These are phyloP conservation scores for Antheraea mylitta DNA, from an alignment of 1,140 invertebrate species.

Conservation along the genomic window DNA sequence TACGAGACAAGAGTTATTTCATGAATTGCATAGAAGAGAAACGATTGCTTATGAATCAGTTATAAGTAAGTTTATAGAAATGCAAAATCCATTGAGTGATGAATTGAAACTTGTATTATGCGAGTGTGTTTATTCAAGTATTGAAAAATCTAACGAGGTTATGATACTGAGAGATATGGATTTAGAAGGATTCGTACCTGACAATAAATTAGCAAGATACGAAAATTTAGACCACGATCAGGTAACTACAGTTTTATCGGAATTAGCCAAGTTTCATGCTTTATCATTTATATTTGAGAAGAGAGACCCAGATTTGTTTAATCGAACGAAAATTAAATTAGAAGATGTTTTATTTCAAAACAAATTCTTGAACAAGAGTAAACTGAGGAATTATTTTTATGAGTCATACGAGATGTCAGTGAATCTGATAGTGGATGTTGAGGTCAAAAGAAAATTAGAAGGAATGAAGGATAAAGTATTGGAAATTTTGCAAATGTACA, in stretches of 20 bases:
- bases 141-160: constrained; percentile 52
- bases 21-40: constrained; percentile 62
- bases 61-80: constrained; percentile 41
- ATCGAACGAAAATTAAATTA: constrained; percentile 38
- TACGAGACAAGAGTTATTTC: constrained; percentile 55
- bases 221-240: constrained; percentile 41
- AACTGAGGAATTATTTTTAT: constrained; percentile 53
- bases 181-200: constrained; percentile 42
- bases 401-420: constrained; percentile 61
- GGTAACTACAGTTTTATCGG: constrained; percentile 42
- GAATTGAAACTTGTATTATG: constrained; percentile 44
- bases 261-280: constrained; percentile 64
- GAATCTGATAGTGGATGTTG: constrained; percentile 38
- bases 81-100: constrained; percentile 42
- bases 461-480: constrained; percentile 41
- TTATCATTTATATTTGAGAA: constrained; percentile 51
- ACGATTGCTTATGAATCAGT: constrained; percentile 50
- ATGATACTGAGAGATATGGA: constrained; percentile 60
- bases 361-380: constrained; percentile 56
- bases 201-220: constrained; percentile 39
- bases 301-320: constrained; percentile 29
- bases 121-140: constrained; percentile 44
- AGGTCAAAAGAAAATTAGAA: constrained; percentile 44
- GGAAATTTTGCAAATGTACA: constrained; percentile 46
- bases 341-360: constrained; percentile 54